Conservation (phyloP, 2,113 vertebrate genomes). For the Triplophysa dalaica region DNA sequence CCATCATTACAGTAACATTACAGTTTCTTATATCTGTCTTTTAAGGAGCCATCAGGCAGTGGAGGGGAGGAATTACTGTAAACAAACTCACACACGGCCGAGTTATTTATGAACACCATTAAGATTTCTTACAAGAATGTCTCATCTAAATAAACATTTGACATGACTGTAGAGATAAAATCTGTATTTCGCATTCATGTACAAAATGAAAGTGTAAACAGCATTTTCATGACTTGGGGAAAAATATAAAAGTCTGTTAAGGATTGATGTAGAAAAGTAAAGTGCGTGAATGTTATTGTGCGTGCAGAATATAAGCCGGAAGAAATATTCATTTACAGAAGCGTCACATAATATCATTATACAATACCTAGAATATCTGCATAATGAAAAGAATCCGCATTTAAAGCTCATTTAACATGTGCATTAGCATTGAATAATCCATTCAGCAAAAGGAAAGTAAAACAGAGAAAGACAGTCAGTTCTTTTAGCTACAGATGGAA, state of each 20-base stretch:
- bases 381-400: no score
- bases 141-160: not conserved
- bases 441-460: not conserved
- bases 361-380: not conserved
- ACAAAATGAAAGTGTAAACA: constrained; percentile 73
- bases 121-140: no score
- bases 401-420: not conserved
- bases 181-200: constrained; percentile 60
- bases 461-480: no score
- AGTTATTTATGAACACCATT: no score
- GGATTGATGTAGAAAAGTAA: constrained; percentile 71
- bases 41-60: no score
- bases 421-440: no score
- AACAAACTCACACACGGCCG: no score
- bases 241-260: constrained; percentile 62
- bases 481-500: no score
- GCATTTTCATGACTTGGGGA: constrained; percentile 64
- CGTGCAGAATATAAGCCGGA: constrained; percentile 64
- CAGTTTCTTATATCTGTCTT: no score
- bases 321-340: constrained; percentile 47
- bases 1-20: no score
- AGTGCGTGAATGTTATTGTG: constrained; percentile 67
- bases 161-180: constrained; percentile 58
- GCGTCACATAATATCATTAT: constrained; percentile 44
- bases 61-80: no score